A percentile compares a stretch with the other conserved stretches of the same genome.
phyloP scores from a whole-genome alignment of 2,888 invertebrate genomes.

The Cephus rjabovi region DNA sequence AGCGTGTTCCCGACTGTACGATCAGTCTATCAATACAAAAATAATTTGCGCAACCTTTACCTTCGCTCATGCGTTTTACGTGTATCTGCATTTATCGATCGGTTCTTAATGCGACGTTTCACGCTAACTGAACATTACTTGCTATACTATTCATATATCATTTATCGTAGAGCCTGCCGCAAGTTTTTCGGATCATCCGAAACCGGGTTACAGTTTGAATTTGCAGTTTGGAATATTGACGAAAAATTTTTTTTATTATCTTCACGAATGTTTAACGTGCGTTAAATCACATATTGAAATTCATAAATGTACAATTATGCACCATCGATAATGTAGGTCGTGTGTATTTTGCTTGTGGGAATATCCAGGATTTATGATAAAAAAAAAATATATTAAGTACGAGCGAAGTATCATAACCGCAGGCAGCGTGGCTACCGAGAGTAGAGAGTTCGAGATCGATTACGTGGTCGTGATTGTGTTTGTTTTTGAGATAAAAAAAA shows the following conservation, averaged over 20 bases:
- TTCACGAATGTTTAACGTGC: background rate
- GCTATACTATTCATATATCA: background rate
- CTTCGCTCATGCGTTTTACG: background rate
- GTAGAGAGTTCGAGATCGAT: background rate
- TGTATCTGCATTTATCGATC: background rate
- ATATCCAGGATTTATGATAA: background rate
- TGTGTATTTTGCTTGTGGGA: background rate
- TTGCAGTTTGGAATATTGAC: background rate
- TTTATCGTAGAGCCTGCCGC: background rate
- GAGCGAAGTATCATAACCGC: background rate
- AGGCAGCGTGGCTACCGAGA: background rate
- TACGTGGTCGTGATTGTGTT: background rate
- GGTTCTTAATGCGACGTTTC: background rate
- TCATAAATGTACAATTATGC: background rate
- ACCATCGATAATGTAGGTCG: background rate
- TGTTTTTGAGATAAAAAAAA: background rate
- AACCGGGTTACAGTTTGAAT: background rate
- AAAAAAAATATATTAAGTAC: background rate
- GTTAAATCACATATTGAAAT: background rate
- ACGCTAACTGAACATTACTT: background rate
- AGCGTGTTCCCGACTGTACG: background rate
- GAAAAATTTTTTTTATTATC: background rate
- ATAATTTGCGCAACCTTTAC: background rate
- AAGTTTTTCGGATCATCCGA: background rate
- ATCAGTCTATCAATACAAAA: background rate